Evolutionary conservation across 2,888 invertebrate genomes (phyloP).

Genomic region (Drosophila austrosaltans): DNA sequence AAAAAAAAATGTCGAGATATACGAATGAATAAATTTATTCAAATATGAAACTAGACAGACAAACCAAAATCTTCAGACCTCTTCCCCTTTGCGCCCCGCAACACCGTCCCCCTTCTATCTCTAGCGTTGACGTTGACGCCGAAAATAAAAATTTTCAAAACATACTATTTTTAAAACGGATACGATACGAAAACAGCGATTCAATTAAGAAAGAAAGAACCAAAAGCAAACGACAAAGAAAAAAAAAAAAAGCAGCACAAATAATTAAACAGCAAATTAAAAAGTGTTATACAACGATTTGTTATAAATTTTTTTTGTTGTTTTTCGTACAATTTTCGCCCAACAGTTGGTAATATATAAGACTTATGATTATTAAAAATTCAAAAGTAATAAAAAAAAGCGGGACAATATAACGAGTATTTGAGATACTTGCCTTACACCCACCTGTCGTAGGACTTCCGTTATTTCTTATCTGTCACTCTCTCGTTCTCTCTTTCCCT

Average conservation of each 20-base stretch:
- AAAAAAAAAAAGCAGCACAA: constrained; percentile 54
- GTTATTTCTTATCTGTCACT: constrained; percentile 3
- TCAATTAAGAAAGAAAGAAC: constrained; percentile 45
- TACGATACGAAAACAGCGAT: constrained; percentile 55
- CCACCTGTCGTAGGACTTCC: constrained; percentile 38
- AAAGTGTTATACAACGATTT: constrained; percentile 76
- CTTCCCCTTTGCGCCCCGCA: constrained; percentile 11
- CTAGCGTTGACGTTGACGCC: constrained; percentile 76
- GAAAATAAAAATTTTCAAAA: constrained; percentile 77
- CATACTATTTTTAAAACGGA: constrained; percentile 75
- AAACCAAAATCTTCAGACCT: background rate
- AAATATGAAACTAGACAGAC: constrained; percentile 66
- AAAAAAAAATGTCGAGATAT: background rate
- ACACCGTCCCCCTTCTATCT: constrained; percentile 19
- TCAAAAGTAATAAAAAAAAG: background rate
- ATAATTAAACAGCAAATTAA: constrained; percentile 78
- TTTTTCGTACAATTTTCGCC: background rate
- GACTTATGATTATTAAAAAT: constrained; percentile 4
- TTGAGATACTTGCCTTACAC: constrained; percentile 19
- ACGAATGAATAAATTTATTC: constrained; percentile 58
- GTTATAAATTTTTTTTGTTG: constrained; percentile 19
- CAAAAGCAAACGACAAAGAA: constrained; percentile 33
- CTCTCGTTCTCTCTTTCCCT: constrained; percentile 16
- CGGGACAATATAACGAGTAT: constrained; percentile 19
- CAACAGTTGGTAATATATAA: background rate